Percentiles rank a stretch among this genome's conserved stretches.
Evolutionary conservation across 2,797 vertebrate species (phyloP).

Genomic region (Muscicapa comitata): DNA sequence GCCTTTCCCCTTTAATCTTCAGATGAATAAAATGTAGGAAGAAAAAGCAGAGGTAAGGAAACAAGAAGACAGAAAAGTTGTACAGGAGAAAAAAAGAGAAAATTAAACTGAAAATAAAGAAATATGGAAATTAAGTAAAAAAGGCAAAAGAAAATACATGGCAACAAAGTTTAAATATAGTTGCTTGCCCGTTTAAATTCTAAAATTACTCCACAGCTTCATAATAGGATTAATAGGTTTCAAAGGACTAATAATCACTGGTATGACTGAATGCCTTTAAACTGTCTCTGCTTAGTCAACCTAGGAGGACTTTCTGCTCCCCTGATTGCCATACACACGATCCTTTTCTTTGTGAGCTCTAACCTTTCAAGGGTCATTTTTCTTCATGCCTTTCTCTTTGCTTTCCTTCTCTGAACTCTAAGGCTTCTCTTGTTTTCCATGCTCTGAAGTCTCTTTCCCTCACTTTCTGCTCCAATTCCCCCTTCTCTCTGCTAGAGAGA

Average conservation of each 20-base stretch:
- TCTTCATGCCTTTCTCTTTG: conserved; percentile 10
- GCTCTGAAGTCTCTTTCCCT: not conserved
- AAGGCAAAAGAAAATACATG: not conserved
- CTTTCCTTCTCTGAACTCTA: not conserved
- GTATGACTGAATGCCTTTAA: conserved; percentile 40
- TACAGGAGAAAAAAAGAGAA: not conserved
- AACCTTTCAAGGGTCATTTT: conserved; percentile 52
- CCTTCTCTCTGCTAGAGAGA: not conserved
- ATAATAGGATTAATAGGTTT: conserved; percentile 36
- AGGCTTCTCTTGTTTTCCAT: not conserved
- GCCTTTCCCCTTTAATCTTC: not conserved
- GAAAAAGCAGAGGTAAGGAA: not conserved
- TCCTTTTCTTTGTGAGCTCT: conserved; percentile 10
- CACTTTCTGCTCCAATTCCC: conserved; percentile 24
- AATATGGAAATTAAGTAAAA: not conserved
- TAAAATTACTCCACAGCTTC: not conserved
- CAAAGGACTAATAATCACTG: conserved; percentile 35
- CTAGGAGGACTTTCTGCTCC: conserved; percentile 54
- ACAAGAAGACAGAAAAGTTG: not conserved
- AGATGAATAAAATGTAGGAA: not conserved
- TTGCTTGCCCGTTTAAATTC: not conserved
- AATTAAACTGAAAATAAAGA: not conserved
- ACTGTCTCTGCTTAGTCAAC: conserved; percentile 37
- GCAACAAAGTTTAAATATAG: not conserved
- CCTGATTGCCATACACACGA: not conserved